A percentile compares a stretch with the other conserved stretches of the same genome.
Conservation (phyloP, 2,797 vertebrate species). For the Tenualosa ilisha region DNA sequence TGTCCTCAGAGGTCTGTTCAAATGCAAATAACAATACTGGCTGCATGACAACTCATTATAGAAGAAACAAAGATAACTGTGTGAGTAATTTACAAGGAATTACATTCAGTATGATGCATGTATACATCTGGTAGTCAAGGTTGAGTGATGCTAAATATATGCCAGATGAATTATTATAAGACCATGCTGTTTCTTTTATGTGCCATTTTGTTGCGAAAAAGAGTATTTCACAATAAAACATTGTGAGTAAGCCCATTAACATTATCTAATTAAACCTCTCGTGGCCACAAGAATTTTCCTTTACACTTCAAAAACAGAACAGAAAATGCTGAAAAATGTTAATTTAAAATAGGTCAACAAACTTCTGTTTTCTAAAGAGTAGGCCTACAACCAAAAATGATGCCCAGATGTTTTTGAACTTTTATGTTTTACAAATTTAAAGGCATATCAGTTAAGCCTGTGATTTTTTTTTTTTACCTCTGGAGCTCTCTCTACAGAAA, state of each 20-base stretch:
- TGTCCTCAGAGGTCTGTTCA: background rate
- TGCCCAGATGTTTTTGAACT: background rate
- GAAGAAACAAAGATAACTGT: background rate
- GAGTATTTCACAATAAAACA: background rate
- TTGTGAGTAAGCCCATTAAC: background rate
- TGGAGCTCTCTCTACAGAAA: no score
- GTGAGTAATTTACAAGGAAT: background rate
- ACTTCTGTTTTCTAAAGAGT: background rate
- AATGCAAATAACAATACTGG: background rate
- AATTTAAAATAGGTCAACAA: background rate
- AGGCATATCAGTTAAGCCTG: no score
- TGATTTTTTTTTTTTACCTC: no score
- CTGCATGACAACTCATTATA: background rate
- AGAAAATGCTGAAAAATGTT: background rate
- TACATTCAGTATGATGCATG: background rate
- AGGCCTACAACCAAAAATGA: background rate
- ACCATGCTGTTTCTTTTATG: background rate
- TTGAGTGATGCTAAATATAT: background rate
- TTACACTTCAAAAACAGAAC: background rate
- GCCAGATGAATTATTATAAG: background rate
- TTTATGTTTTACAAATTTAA: no score
- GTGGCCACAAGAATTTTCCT: background rate
- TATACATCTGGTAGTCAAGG: background rate
- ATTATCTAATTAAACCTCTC: slow-evolving; percentile 6
- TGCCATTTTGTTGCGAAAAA: background rate